Evolutionary conservation across 2,888 invertebrate genomes (phyloP).

Genomic region (Euclidia mi): DNA sequence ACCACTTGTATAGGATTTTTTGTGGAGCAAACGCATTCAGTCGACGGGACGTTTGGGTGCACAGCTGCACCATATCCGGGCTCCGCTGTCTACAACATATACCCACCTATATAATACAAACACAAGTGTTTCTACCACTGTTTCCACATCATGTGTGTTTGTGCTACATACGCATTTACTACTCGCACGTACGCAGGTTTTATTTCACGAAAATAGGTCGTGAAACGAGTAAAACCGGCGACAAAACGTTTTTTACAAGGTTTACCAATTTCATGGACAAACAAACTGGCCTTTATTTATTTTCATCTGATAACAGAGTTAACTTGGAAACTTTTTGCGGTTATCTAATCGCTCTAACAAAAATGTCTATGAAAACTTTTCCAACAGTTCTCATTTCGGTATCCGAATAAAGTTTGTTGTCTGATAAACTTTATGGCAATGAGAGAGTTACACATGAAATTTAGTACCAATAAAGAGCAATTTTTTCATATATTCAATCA

Average conservation of each 20-base stretch:
- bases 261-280: constrained; percentile 20
- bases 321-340: constrained; percentile 26
- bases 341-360: constrained; percentile 23
- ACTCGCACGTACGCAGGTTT: not conserved
- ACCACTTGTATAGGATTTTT: constrained; percentile 58
- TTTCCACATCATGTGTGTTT: constrained; percentile 33
- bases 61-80: constrained; percentile 83
- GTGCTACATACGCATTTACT: constrained; percentile 30
- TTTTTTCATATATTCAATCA: constrained; percentile 17
- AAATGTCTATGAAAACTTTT: constrained; percentile 28
- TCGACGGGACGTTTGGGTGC: constrained; percentile 60
- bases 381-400: constrained; percentile 9
- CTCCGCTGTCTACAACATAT: constrained; percentile 49
- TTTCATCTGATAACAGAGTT: constrained; percentile 30
- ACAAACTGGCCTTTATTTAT: constrained; percentile 24
- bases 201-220: constrained; percentile 1
- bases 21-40: constrained; percentile 57
- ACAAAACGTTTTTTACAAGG: constrained; percentile 19
- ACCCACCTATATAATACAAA: constrained; percentile 27
- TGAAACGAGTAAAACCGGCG: not conserved
- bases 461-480: constrained; percentile 6
- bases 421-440: constrained; percentile 21
- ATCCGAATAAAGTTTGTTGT: constrained; percentile 2
- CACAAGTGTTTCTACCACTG: constrained; percentile 55
- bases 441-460: not conserved